Base-by-base conservation (phyloP, 2,113 vertebrate genomes). In the Ascaphus truei region DNA sequence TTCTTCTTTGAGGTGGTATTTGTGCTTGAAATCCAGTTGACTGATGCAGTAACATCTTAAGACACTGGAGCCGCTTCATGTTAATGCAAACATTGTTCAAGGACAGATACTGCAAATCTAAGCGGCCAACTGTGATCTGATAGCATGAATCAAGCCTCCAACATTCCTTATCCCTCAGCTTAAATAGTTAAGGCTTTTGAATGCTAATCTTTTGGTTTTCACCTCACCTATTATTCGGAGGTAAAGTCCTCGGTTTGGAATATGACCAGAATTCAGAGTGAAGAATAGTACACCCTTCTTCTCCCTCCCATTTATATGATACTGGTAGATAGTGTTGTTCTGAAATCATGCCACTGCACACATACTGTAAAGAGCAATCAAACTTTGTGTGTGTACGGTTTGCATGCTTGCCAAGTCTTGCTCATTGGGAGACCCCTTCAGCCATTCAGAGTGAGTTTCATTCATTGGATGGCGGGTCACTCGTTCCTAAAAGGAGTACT, bases 171-270 rank as follows among this genome's bases (percentile, higher is more conserved):
- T 61, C 30, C 57, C 16, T 45, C 39, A 30, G 39, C 59, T 62
- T 62, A 47, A 45, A 62, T 47, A 62, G 30, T 62, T 62, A 62
- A 62, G 47, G 39, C 39, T 62, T 62, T 62, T 62, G 15, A 62
- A 31, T 47, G 59, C 16, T 62, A 62, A 62, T 62, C 59, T 62
- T 62, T 62, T 47, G 30, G n/a, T 31, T 62, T 27, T 8, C 37
- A 62, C 39, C 43, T 22, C 31, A 30, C 47, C 16, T 27, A 47
- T 62, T 62, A 62, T 47, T 43, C 39, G 22, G 26, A 47, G 15
- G 12, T 15, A 15, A 26, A 30, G n/a, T 12, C 7, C n/a, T n/a
- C 25, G 20, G n/a, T 27, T 30, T 30, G 30, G 39, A 43, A 60
- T 43, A 16, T 12, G 37, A 60, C 22, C 23, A 29, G 57, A 29